Evolutionary conservation across 2,113 vertebrate genomes (phyloP), one percentile per base, ranked within the genome.

Genomic region (Tupaia chinensis): DNA sequence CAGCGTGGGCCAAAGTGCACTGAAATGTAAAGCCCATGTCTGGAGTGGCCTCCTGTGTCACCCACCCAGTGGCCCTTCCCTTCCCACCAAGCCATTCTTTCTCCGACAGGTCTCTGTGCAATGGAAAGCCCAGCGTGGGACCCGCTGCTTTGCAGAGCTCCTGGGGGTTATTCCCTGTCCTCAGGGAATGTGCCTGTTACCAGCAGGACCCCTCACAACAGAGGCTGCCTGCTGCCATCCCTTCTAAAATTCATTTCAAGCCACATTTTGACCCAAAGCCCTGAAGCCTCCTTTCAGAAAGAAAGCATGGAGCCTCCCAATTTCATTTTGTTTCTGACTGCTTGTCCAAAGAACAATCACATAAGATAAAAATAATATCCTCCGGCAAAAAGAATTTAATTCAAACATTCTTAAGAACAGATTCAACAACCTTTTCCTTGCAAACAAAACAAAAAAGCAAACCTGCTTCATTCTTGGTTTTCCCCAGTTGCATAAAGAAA

Each of bases 281-380:
- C 54, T 2, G 1, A 91, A 97, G 92, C 61, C 73, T 96, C 97
- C 92, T 95, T 94, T 93, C 89, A 96, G 95, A 92, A 94, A 92
- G 89, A 91, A 93, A 97, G 83, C 83, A 63, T 0, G 15, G 44
- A 92, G 78, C 78, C 79, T 97, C 95, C 88, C 81, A 53, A 61
- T 90, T 95, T 93, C 89, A 80, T 95, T 96, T 90, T 92, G 58
- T 77, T 94, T 92, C 74, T 90, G 56, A 76, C 95, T 95, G 91
- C 89, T 92, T 91, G 78, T 96, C 97, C 91, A 88, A 95, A 97
- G 83, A 86, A 93, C 87, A 97, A 95, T 96, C 93, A 92, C 53
- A 73, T 11, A 92, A 95, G 87, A 96, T 95, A 92, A 97, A 95
- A 97, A 96, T 91, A 93, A 23, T 73, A 78, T 94, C 95, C 93